Evolutionary conservation across 2,888 invertebrate species (phyloP).

Genomic region (Ochropleura leucogaster): DNA sequence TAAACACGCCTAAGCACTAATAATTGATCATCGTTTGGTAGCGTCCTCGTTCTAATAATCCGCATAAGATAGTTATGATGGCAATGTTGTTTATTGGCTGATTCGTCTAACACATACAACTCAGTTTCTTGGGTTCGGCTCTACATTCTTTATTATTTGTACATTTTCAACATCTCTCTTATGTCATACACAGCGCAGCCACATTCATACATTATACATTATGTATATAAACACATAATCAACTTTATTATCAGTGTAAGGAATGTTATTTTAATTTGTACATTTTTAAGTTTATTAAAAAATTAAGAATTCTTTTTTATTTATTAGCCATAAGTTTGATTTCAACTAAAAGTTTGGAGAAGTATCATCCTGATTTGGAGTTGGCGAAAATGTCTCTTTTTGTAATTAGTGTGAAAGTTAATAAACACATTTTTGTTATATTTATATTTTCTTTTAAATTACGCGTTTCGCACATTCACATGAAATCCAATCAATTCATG

Average conservation of each 20-base stretch:
- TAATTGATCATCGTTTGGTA: not conserved
- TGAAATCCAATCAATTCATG: too few species aligned
- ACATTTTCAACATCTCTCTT: conserved; percentile 23
- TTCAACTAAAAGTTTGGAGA: conserved; percentile 52
- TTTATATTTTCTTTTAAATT: conserved; percentile 46
- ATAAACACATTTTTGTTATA: conserved; percentile 54
- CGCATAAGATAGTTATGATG: conserved; percentile 9
- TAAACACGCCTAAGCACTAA: not conserved
- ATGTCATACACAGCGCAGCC: conserved; percentile 7
- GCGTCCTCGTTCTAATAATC: conserved; percentile 19
- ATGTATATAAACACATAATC: conserved; percentile 42
- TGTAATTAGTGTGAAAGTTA: conserved; percentile 55
- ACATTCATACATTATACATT: conserved; percentile 14
- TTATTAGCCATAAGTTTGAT: conserved; percentile 61
- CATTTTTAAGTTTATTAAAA: conserved; percentile 57
- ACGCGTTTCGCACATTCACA: conserved; percentile 7
- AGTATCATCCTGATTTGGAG: conserved; percentile 32
- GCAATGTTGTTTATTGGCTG: conserved; percentile 5
- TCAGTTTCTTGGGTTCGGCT: not conserved
- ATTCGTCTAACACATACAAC: conserved; percentile 1
- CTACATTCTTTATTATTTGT: conserved; percentile 16
- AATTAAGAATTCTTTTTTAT: conserved; percentile 56
- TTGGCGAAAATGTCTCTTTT: conserved; percentile 49
- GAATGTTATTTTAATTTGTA: conserved; percentile 59
- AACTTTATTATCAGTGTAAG: conserved; percentile 50